Conservation (phyloP, 2,113 vertebrate genomes). For the Aldabrachelys gigantea region DNA sequence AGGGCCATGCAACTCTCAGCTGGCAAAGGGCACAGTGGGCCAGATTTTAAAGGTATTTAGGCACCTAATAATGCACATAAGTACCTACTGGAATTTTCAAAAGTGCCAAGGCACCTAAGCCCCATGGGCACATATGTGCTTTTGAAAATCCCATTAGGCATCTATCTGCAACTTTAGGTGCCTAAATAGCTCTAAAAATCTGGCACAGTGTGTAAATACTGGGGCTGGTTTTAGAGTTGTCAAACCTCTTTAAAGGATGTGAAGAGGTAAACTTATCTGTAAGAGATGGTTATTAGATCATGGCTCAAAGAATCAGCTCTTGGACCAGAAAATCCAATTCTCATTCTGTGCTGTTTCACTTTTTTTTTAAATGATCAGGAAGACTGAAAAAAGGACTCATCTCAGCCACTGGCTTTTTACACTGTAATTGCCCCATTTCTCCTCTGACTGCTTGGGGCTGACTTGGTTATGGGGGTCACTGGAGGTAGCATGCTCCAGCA, state of each 20-base stretch:
- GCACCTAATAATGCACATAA: no score
- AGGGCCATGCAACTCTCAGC: accelerated
- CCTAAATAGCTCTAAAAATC: no score
- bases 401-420: background rate
- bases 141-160: no score
- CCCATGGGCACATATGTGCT: no score
- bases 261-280: background rate
- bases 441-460: background rate
- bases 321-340: background rate
- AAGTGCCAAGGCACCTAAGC: no score
- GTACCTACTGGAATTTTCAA: no score
- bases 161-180: no score
- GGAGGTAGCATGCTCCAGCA: background rate
- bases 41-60: background rate
- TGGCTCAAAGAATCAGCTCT: background rate
- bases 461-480: background rate
- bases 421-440: background rate
- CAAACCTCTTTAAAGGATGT: background rate
- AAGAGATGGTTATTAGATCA: background rate
- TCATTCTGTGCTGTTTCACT: background rate
- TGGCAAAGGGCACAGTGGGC: background rate
- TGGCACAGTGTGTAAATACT: no score
- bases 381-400: background rate
- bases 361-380: background rate
- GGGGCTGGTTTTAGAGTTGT: background rate